Base-by-base conservation (phyloP, 2,113 vertebrate species). In the Oncorhynchus gorbuscha region DNA sequence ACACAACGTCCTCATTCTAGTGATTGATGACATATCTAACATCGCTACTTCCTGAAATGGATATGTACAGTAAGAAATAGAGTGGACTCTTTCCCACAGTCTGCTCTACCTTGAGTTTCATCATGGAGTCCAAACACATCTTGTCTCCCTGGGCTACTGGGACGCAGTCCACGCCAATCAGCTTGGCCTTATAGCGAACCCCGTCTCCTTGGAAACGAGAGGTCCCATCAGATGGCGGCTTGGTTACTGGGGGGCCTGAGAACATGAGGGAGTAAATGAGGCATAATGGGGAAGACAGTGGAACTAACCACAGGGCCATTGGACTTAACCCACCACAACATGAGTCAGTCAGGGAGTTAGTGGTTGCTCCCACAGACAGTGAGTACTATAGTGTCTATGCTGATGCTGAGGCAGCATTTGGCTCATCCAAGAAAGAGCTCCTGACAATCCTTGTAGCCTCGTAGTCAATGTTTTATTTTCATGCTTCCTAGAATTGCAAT, bases 101-200 rank as follows among this genome's bases (percentile, higher is more conserved):
- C 59, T 11, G 18, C 59, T 62, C n/a, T 62, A 62, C 59, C 59
- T 62, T 62, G 59, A 99, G 92, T 77, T 99, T 99, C 96, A 97
- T 98, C 97, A 99, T 98, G 51, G 97, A 96, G 87, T 99, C 96
- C 82, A 94, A 94, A 88, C 96, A 97, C 97, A 98, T 98, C 88
- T 97, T 98, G 48, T 98, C 96, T 18, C 96, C 97, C 85, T 93
- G 89, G 74, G 95, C 92, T 3, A 94, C 93, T 0, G 94, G 88
- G 0, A 99, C 95, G 18, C 94, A 93, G 89, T 98, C 97, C 68
- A 96, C 87, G 0, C 97, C 97, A 6, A 99, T 99, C 1, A 99
- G 81, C 85, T 99, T 99, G 81, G 93, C 94, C 72, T 92, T 94
- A 85, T 93, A 94, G 3, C 93, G 90, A 39, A 94, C 89, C 2